Conservation (phyloP, 1,140 invertebrate genomes). For the Laupala kohalensis region DNA sequence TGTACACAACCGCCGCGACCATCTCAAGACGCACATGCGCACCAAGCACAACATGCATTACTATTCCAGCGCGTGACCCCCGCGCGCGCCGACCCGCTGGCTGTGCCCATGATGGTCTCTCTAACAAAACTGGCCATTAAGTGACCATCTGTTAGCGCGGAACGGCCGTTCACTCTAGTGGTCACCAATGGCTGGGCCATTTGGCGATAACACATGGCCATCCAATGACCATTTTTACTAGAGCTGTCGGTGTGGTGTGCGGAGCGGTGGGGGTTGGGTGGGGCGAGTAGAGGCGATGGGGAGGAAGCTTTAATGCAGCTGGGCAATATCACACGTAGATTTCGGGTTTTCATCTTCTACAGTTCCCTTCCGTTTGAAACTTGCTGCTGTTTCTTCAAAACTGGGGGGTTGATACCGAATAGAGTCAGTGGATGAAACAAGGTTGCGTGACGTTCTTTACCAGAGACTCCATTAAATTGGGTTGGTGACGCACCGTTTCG, state of each 20-base stretch:
- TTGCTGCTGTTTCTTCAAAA: too few relatives aligned
- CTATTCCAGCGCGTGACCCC: background rate
- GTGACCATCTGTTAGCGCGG: background rate
- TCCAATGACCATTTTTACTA: too few relatives aligned
- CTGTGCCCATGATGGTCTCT: background rate
- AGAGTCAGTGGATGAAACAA: too few relatives aligned
- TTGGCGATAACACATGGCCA: too few relatives aligned
- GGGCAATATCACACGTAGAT: too few relatives aligned
- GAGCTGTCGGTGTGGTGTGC: background rate
- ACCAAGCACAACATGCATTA: constrained; percentile 40
- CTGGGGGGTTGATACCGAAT: too few relatives aligned
- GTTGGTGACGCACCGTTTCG: too few relatives aligned
- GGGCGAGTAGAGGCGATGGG: background rate
- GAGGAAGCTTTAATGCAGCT: too few relatives aligned
- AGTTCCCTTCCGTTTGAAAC: too few relatives aligned
- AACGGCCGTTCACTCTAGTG: background rate
- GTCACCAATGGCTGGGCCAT: background rate
- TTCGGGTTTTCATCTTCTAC: too few relatives aligned
- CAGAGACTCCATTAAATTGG: too few relatives aligned
- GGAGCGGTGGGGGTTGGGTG: background rate
- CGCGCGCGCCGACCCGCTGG: background rate
- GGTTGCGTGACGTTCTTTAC: too few relatives aligned
- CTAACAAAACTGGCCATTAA: background rate
- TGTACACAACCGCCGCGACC: constrained; percentile 4
- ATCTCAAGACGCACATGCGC: constrained; percentile 34